A percentile compares a stretch with the other conserved stretches of the same genome.
These are phyloP conservation scores for Montipora capricornis DNA, from an alignment of 64 coral and sea anemone genomes.

Conservation along the genomic window DNA sequence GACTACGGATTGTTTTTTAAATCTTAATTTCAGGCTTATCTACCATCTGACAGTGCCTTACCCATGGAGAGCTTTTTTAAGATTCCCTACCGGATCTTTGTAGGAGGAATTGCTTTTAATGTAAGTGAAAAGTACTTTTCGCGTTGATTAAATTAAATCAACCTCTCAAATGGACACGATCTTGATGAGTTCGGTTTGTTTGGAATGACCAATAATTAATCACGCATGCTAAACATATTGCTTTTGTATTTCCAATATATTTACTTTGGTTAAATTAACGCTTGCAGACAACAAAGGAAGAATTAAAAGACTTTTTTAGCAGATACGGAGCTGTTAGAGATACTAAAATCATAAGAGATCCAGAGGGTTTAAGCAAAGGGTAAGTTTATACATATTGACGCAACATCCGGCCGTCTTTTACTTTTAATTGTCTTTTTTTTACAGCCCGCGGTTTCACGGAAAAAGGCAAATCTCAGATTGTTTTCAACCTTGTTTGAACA, in stretches of 20 bases:
- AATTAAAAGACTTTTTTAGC: conserved; percentile 50
- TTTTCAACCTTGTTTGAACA: too few relatives aligned
- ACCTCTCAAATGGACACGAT: too few relatives aligned
- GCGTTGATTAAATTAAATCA: neutral
- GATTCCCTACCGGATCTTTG: conserved; percentile 55
- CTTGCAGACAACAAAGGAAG: conserved; percentile 39
- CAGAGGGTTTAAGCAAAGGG: conserved; percentile 46
- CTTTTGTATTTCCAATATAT: neutral
- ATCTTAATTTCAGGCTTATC: neutral
- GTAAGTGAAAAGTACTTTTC: conserved; percentile 20
- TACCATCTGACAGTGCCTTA: neutral
- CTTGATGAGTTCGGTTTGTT: too few relatives aligned
- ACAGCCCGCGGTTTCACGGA: too few relatives aligned
- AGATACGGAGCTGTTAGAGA: conserved; percentile 47
- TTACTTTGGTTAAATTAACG: neutral
- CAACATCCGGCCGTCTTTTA: too few relatives aligned
- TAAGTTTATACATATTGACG: neutral
- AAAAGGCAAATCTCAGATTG: too few relatives aligned
- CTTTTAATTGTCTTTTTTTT: too few relatives aligned
- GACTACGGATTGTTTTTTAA: neutral
- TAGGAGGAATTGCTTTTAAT: conserved; percentile 51
- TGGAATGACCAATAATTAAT: too few relatives aligned
- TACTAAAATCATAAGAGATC: conserved; percentile 42
- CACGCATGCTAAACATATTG: too few relatives aligned
- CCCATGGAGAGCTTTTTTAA: neutral